These are phyloP conservation scores for Daptonema setosum DNA, from an alignment of 2,888 invertebrate species.

Conservation along the genomic window DNA sequence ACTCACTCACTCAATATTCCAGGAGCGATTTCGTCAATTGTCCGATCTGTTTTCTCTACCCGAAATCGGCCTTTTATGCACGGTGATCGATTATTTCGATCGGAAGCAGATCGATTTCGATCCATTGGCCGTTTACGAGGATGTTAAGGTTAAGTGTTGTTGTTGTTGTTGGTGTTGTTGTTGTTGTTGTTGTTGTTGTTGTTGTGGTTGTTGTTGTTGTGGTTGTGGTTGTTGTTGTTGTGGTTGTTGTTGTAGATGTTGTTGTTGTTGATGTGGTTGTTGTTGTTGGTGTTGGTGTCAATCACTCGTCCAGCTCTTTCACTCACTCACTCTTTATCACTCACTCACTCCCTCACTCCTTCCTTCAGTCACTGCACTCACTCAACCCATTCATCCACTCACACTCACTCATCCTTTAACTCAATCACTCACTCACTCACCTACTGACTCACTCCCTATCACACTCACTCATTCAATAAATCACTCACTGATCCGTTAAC, in stretches of 20 bases:
- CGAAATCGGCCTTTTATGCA: slow-evolving; percentile 75
- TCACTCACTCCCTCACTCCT: too few relatives aligned
- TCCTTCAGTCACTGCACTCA: too few relatives aligned
- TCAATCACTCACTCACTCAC: too few relatives aligned
- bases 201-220: not conserved
- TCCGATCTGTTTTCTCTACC: slow-evolving; percentile 90
- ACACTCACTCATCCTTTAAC: too few relatives aligned
- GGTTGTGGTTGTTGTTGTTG: not conserved
- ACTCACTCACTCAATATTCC: too few relatives aligned
- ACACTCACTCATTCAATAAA: too few relatives aligned
- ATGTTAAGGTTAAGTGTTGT: slow-evolving; percentile 50
- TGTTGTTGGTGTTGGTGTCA: too few relatives aligned
- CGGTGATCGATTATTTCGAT: slow-evolving; percentile 77
- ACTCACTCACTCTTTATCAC: too few relatives aligned
- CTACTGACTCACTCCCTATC: too few relatives aligned
- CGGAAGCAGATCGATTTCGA: slow-evolving; percentile 71
- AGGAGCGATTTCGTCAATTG: slow-evolving; percentile 39
- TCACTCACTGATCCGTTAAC: too few relatives aligned
- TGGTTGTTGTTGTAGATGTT: not conserved
- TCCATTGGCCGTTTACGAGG: slow-evolving; percentile 79
- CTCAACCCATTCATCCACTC: too few relatives aligned
- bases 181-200: not conserved
- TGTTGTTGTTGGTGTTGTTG: not conserved
- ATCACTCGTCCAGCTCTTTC: too few relatives aligned
- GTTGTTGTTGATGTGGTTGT: not conserved